Conservation (phyloP, 2,888 invertebrate species). For the Schizotus pectinicornis region DNA sequence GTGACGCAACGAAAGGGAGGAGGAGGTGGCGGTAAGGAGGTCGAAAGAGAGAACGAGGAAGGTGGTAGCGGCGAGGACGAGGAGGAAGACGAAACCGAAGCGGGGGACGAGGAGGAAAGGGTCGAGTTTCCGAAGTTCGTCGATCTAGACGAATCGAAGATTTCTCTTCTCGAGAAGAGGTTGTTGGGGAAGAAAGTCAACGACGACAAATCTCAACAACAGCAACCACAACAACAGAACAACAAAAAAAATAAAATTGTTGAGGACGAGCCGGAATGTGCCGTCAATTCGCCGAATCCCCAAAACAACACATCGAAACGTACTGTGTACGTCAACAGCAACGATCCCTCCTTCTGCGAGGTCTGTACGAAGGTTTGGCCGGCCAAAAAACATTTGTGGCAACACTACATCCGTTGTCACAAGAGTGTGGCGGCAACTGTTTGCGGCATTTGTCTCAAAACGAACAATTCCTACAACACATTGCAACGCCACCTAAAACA, state of each 20-base stretch:
- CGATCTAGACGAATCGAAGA: constrained; percentile 37
- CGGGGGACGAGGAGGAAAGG: constrained; percentile 25
- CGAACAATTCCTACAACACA: constrained; percentile 60
- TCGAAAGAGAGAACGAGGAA: constrained; percentile 28
- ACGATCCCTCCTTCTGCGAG: constrained; percentile 59
- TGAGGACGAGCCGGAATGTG: constrained; percentile 29
- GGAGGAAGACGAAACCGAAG: constrained; percentile 29
- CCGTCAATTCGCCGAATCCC: constrained; percentile 33
- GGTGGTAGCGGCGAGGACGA: no score
- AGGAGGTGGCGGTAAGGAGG: constrained; percentile 33
- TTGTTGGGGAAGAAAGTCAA: constrained; percentile 44
- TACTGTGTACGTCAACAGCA: constrained; percentile 63
- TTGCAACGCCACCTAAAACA: constrained; percentile 55
- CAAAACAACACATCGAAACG: constrained; percentile 54
- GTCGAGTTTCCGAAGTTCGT: constrained; percentile 18
- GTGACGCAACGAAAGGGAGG: constrained; percentile 6
- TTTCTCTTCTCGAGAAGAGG: constrained; percentile 52
- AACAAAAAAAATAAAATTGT: constrained; percentile 14
- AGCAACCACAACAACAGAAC: no score
- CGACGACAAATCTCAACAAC: constrained; percentile 28
- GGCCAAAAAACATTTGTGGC: constrained; percentile 67
- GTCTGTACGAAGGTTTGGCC: constrained; percentile 68
- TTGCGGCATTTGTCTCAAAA: constrained; percentile 65
- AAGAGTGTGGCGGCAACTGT: constrained; percentile 64
- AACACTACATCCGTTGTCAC: constrained; percentile 65